A percentile compares a stretch with the other conserved stretches of the same genome.
These are phyloP conservation scores for Stigmatopora nigra DNA, from an alignment of 2,113 vertebrate genomes.

Conservation along the genomic window DNA sequence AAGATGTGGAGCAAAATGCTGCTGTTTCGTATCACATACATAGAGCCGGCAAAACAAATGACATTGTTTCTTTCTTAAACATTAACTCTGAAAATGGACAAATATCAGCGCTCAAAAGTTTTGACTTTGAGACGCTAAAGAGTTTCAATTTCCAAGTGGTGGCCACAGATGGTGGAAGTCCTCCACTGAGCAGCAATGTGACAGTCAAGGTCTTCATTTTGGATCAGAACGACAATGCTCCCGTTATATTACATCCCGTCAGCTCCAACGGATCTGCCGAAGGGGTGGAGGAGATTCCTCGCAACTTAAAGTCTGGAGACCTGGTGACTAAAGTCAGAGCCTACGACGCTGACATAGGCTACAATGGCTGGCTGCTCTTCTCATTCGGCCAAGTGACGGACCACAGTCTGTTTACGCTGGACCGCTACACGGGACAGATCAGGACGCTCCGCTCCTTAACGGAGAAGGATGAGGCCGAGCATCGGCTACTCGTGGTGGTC, in stretches of 20 bases:
- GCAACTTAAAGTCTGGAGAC: too few species aligned
- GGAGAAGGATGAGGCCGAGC: conserved; percentile 41
- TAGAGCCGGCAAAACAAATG: not conserved
- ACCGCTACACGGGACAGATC: conserved; percentile 61
- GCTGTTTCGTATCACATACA: conserved; percentile 42
- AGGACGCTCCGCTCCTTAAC: conserved; percentile 56
- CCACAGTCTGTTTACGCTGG: conserved; percentile 20
- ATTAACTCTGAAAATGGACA: conserved; percentile 44
- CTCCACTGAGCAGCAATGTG: conserved; percentile 51
- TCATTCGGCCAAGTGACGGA: conserved; percentile 54
- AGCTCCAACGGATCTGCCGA: too few species aligned
- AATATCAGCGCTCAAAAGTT: conserved; percentile 41
- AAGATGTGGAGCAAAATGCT: conserved; percentile 46
- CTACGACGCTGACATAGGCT: conserved; percentile 57
- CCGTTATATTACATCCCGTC: conserved; percentile 11
- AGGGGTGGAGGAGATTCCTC: too few species aligned
- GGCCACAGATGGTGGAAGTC: conserved; percentile 53
- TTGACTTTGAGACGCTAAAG: conserved; percentile 61
- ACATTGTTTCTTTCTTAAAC: conserved; percentile 42
- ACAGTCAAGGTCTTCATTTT: conserved; percentile 61
- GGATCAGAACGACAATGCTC: conserved; percentile 64
- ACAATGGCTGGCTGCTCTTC: conserved; percentile 63
- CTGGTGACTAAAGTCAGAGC: too few species aligned
- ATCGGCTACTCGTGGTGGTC: conserved; percentile 46
- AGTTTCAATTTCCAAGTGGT: conserved; percentile 53